Evolutionary conservation across 2,797 vertebrate genomes (phyloP).

Genomic region (Eospalax fontanierii): DNA sequence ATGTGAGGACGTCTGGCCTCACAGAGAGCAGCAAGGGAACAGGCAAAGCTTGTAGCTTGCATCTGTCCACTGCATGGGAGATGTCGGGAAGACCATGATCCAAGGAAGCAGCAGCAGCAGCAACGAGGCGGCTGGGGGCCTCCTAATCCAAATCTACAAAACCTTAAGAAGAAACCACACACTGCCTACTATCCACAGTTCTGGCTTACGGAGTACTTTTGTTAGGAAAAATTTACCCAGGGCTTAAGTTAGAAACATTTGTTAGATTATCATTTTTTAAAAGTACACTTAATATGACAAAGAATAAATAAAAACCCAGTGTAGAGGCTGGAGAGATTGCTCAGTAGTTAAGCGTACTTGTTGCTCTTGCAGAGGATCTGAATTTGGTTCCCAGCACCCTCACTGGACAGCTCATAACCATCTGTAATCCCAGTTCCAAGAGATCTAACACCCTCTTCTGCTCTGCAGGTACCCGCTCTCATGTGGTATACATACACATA

Average conservation of each 20-base stretch:
- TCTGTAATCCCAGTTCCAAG: not conserved
- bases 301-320: not conserved
- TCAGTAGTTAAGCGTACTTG: not conserved
- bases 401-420: too few relatives aligned
- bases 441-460: not conserved
- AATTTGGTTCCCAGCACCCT: not conserved
- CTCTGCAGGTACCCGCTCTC: too few relatives aligned
- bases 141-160: too few relatives aligned
- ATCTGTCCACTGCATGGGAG: not conserved
- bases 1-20: not conserved
- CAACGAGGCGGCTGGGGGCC: too few relatives aligned
- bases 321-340: not conserved
- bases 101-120: not conserved
- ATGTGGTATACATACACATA: not conserved
- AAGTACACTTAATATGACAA: not conserved
- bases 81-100: accelerated
- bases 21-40: accelerated
- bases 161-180: too few relatives aligned
- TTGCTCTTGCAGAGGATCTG: not conserved
- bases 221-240: not conserved
- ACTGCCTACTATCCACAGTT: not conserved
- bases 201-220: not conserved
- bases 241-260: constrained; percentile 21
- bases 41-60: accelerated
- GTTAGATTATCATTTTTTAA: not conserved